Percentiles rank a stretch among this genome's conserved stretches.
These are phyloP conservation scores for Actinernus sp. DNA, from an alignment of 92 coral and sea anemone genomes.

Conservation along the genomic window DNA sequence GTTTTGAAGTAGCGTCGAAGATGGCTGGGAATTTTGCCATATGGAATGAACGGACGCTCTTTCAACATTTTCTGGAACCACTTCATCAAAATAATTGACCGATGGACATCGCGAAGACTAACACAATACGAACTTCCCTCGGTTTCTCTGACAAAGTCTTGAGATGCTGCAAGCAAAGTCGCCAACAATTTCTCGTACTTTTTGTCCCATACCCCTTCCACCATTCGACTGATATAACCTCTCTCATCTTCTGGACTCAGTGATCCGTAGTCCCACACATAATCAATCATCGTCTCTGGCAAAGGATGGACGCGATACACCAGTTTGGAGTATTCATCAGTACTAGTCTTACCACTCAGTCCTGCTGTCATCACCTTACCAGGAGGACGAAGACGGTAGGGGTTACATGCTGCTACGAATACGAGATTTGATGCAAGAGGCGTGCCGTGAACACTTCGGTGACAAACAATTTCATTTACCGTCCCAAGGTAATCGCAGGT, in stretches of 20 bases:
- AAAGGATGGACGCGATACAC: slow-evolving; percentile 98
- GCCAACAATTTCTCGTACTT: slow-evolving; percentile 44
- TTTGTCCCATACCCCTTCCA: slow-evolving; percentile 62
- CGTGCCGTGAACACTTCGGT: slow-evolving; percentile 77
- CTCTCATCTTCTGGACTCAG: slow-evolving; percentile 71
- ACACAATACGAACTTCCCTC: slow-evolving; percentile 86
- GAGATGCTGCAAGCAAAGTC: slow-evolving; percentile 78
- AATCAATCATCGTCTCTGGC: slow-evolving; percentile 99
- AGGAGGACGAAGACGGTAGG: slow-evolving; percentile 89
- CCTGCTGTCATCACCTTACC: slow-evolving; percentile 93
- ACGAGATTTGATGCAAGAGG: slow-evolving; percentile 77
- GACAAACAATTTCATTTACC: slow-evolving; percentile 89
- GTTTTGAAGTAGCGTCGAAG: slow-evolving; percentile 12
- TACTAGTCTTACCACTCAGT: slow-evolving; percentile 79
- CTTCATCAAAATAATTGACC: slow-evolving; percentile 72
- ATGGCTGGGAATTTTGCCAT: slow-evolving; percentile 7
- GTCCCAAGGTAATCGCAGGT: slow-evolving; percentile 96
- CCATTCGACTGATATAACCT: slow-evolving; percentile 92
- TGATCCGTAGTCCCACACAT: slow-evolving; percentile 99
- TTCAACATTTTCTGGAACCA: slow-evolving; percentile 76
- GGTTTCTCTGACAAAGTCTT: slow-evolving; percentile 69
- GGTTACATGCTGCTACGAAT: slow-evolving; percentile 96
- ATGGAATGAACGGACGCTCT: slow-evolving; percentile 23
- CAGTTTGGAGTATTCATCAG: slow-evolving; percentile 86
- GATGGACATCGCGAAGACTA: slow-evolving; percentile 87